phyloP scores from a whole-genome alignment of 2,113 vertebrate genomes.

The Centropristis striata region DNA sequence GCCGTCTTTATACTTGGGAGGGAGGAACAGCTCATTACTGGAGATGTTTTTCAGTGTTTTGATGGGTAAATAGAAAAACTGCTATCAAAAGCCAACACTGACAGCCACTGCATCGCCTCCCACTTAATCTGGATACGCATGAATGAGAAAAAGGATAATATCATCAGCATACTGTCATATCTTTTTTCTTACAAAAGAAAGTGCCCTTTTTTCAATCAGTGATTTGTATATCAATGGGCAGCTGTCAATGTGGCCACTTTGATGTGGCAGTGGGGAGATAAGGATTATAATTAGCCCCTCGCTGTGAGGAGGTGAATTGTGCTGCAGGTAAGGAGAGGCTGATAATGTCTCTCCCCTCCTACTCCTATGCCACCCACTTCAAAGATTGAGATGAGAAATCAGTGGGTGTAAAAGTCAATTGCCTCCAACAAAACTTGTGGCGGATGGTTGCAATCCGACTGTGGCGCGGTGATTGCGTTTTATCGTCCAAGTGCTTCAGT shows the following conservation, averaged over 20 bases:
- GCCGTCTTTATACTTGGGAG: conserved; percentile 72
- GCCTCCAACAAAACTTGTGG: conserved; percentile 56
- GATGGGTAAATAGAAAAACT: conserved; percentile 78
- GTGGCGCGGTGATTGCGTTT: conserved; percentile 61
- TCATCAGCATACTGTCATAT: conserved; percentile 65
- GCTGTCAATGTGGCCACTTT: conserved; percentile 61
- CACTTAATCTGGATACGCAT: conserved; percentile 76
- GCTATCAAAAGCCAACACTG: conserved; percentile 68
- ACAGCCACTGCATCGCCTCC: conserved; percentile 66
- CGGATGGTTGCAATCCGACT: conserved; percentile 55
- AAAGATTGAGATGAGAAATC: conserved; percentile 65
- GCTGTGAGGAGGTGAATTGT: conserved; percentile 48
- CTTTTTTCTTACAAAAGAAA: conserved; percentile 30
- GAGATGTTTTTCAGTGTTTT: conserved; percentile 72
- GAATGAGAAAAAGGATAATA: conserved; percentile 74
- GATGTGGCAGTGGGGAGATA: conserved; percentile 66
- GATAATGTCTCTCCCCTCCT: conserved; percentile 28
- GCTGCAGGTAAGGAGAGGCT: conserved; percentile 60
- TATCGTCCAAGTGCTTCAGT: conserved; percentile 58
- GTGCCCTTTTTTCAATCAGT: conserved; percentile 57
- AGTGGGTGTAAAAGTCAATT: conserved; percentile 69
- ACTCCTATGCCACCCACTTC: conserved; percentile 46
- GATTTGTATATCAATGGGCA: conserved; percentile 78
- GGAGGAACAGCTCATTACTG: conserved; percentile 80
- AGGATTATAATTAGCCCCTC: conserved; percentile 72